Evolutionary conservation across 2,888 invertebrate species (phyloP).

Genomic region (Microplitis manilae): DNA sequence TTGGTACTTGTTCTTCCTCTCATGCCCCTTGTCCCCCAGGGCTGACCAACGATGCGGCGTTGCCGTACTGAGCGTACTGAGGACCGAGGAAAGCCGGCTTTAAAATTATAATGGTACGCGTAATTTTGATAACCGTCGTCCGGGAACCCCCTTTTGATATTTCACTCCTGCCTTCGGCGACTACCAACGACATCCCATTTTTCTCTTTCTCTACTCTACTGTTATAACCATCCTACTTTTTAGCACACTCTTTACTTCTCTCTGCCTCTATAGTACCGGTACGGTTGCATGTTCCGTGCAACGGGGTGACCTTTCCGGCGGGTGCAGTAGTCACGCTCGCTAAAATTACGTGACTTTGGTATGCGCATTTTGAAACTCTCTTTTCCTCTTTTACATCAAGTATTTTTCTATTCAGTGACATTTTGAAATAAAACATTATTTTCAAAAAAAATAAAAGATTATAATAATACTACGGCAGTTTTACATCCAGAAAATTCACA

Average conservation of each 20-base stretch:
- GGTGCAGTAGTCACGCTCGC: slow-evolving; percentile 46
- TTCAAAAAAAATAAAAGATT: not conserved
- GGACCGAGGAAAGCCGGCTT: slow-evolving; percentile 68
- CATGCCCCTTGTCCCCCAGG: slow-evolving; percentile 37
- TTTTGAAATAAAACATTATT: slow-evolving; percentile 5
- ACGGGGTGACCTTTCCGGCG: slow-evolving; percentile 40
- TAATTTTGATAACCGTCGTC: slow-evolving; percentile 70
- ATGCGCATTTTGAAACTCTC: slow-evolving; percentile 12
- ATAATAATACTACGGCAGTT: not conserved
- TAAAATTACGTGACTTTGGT: slow-evolving; percentile 43
- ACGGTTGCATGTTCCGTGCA: slow-evolving; percentile 40
- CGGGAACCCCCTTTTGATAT: slow-evolving; percentile 58
- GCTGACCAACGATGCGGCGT: slow-evolving; percentile 53
- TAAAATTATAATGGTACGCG: slow-evolving; percentile 71
- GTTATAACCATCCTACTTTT: slow-evolving; percentile 27
- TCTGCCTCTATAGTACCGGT: slow-evolving; percentile 43
- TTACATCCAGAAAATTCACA: not conserved
- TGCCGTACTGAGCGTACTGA: slow-evolving; percentile 41
- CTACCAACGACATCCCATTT: slow-evolving; percentile 22
- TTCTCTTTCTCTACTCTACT: slow-evolving; percentile 32
- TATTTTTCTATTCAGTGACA: slow-evolving; percentile 28
- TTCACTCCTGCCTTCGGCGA: slow-evolving; percentile 51
- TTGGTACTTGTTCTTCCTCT: slow-evolving; percentile 24
- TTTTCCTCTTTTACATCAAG: slow-evolving; percentile 21
- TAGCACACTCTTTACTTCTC: slow-evolving; percentile 43